Percentiles rank a stretch among this genome's conserved stretches.
Conservation (phyloP, 2,888 invertebrate species). For the Drosophila cognata region DNA sequence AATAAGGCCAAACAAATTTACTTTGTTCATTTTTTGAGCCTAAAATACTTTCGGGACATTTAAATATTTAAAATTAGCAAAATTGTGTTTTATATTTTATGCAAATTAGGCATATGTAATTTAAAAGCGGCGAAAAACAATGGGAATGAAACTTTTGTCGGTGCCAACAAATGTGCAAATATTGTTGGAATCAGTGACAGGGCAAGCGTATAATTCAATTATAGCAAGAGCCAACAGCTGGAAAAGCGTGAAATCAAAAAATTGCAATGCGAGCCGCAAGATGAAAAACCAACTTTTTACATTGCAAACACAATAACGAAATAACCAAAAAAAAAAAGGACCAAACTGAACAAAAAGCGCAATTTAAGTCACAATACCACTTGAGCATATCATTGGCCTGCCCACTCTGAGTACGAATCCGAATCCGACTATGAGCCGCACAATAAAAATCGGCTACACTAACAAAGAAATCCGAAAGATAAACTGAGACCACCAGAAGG, state of each 20-base stretch:
- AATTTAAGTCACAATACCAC: slow-evolving; percentile 50
- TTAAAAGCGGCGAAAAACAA: slow-evolving; percentile 14
- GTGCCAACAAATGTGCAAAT: slow-evolving; percentile 36
- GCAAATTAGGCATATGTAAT: slow-evolving; percentile 40
- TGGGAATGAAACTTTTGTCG: slow-evolving; percentile 8
- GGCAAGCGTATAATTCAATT: slow-evolving; percentile 67
- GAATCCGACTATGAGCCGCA: slow-evolving; percentile 3
- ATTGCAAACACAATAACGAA: slow-evolving; percentile 32
- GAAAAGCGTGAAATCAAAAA: slow-evolving; percentile 49
- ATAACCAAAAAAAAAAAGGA: slow-evolving; percentile 12
- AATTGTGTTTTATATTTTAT: slow-evolving; percentile 14
- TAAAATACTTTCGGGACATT: not conserved
- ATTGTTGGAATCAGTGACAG: slow-evolving; percentile 29
- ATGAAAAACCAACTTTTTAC: slow-evolving; percentile 10
- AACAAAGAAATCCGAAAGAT: slow-evolving; percentile 58
- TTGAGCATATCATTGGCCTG: slow-evolving; percentile 51
- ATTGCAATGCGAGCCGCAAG: slow-evolving; percentile 45
- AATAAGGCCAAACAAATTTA: not conserved
- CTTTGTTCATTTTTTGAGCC: not conserved
- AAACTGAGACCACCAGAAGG: slow-evolving; percentile 34
- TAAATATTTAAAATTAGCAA: slow-evolving; percentile 5
- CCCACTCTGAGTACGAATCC: not conserved
- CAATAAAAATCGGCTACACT: slow-evolving; percentile 28
- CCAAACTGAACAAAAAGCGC: slow-evolving; percentile 43
- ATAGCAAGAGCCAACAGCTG: slow-evolving; percentile 34